Evolutionary conservation across 2,113 vertebrate genomes (phyloP).

Genomic region (Carettochelys insculpta): DNA sequence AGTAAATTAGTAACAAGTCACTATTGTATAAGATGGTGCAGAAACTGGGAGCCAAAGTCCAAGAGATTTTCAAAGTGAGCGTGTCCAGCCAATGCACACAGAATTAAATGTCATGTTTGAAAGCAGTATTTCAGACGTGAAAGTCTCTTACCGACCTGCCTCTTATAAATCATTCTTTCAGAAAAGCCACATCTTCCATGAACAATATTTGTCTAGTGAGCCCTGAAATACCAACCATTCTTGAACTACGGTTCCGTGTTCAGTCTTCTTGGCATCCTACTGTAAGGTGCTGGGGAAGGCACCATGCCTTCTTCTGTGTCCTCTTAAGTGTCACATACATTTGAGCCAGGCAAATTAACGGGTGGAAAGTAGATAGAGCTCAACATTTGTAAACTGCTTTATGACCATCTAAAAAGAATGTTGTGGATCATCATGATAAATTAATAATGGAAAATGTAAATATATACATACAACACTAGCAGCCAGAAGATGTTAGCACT

Average conservation of each 20-base stretch:
- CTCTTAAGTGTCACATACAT: neutral
- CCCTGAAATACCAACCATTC: neutral
- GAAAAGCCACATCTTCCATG: conserved; percentile 15
- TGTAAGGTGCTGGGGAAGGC: neutral
- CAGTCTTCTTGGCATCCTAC: neutral
- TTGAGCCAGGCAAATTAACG: neutral
- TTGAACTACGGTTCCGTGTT: neutral
- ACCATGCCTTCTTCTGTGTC: too few relatives aligned
- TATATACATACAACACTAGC: neutral
- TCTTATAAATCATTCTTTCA: neutral
- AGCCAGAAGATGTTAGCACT: neutral
- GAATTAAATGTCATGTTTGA: neutral
- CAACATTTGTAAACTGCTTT: neutral
- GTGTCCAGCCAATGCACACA: neutral
- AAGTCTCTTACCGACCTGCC: neutral
- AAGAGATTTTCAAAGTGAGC: conserved; percentile 14
- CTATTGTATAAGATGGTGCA: neutral
- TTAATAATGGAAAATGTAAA: neutral
- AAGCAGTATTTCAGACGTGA: neutral
- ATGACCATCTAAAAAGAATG: neutral
- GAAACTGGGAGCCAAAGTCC: conserved; percentile 61
- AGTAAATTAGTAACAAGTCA: conserved; percentile 60
- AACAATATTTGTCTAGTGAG: neutral
- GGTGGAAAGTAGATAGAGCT: neutral
- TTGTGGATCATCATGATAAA: neutral